Evolutionary conservation across 2,797 vertebrate genomes (phyloP).

Genomic region (Phaenicophaeus curvirostris): DNA sequence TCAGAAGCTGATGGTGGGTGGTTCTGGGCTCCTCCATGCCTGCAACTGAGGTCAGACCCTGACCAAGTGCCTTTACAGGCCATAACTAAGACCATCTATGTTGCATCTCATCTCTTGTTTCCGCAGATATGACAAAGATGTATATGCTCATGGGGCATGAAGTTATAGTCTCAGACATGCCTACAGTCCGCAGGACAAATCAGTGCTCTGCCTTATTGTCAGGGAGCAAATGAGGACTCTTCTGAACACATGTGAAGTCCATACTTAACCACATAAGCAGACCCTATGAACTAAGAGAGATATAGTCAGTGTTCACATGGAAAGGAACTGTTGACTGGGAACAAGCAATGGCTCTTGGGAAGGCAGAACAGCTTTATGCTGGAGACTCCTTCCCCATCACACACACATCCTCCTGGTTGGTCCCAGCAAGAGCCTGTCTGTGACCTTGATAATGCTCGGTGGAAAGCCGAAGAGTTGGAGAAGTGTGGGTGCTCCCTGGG

Average conservation of each 20-base stretch:
- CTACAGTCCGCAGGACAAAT: background rate
- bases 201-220: background rate
- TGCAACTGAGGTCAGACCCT: background rate
- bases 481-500: background rate
- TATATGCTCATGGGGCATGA: background rate
- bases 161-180: background rate
- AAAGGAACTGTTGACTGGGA: background rate
- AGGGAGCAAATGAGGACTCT: background rate
- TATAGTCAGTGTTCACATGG: fast-evolving
- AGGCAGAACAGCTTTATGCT: background rate
- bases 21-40: background rate
- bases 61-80: fast-evolving
- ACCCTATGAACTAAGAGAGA: background rate
- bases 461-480: background rate
- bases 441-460: background rate
- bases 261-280: background rate
- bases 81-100: background rate
- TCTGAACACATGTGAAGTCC: fast-evolving
- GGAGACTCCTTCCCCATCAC: background rate
- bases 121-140: background rate
- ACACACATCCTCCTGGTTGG: background rate
- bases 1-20: background rate
- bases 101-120: background rate
- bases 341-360: background rate
- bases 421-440: background rate